Evolutionary conservation across 2,888 invertebrate species (phyloP).

Genomic region (Adineta ricciae): DNA sequence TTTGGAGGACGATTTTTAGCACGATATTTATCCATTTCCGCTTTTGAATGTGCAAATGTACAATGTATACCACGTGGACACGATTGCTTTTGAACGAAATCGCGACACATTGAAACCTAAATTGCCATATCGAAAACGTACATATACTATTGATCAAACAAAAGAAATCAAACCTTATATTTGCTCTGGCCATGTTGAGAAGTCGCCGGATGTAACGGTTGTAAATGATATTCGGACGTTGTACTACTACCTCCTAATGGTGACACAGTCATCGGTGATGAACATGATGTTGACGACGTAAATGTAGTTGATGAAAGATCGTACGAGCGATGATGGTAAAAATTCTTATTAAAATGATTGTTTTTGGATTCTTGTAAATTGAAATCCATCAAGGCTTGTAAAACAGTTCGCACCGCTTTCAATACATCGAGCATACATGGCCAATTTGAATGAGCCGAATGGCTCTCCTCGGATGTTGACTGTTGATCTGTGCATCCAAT

Average conservation of each 20-base stretch:
- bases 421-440: neutral
- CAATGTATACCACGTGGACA: neutral
- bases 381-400: neutral
- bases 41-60: conserved; percentile 18
- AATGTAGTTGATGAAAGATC: neutral
- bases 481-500: neutral
- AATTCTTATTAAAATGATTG: neutral
- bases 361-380: neutral
- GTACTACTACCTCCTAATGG: neutral
- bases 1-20: neutral
- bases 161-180: neutral
- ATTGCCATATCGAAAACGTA: too few species aligned
- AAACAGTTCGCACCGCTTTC: neutral
- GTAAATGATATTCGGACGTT: neutral
- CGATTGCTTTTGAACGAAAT: neutral
- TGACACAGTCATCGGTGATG: neutral
- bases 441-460: neutral
- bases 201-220: neutral
- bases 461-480: neutral
- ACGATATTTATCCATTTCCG: conserved; percentile 8
- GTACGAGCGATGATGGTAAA: neutral
- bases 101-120: conserved; percentile 5
- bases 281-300: neutral
- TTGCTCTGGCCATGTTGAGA: neutral
- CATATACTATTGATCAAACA: too few species aligned